Evolutionary conservation across 30 jellyfish, hydroid and myxozoan species (phyloP).

Genomic region (Aurelia sp.): DNA sequence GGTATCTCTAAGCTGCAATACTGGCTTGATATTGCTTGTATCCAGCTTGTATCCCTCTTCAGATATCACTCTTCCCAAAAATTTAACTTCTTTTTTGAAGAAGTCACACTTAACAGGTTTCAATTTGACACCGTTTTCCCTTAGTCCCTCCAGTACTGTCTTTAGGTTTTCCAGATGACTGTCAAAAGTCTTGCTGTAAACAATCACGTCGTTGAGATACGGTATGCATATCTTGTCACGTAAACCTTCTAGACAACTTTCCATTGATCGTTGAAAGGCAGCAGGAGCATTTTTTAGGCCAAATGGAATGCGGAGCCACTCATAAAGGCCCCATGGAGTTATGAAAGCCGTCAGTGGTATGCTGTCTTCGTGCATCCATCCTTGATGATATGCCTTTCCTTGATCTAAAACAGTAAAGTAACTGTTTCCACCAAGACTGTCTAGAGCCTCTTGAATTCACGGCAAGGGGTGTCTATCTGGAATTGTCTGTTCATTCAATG

Average conservation of each 20-base stretch:
- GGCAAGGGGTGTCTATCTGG: constrained; percentile 51
- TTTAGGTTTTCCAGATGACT: constrained; percentile 31
- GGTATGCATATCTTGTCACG: constrained; percentile 60
- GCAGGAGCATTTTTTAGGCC: constrained; percentile 73
- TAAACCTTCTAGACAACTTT: constrained; percentile 14
- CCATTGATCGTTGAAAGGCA: constrained; percentile 52
- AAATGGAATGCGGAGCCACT: constrained; percentile 66
- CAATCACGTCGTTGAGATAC: constrained; percentile 38
- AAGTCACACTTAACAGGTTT: constrained; percentile 34
- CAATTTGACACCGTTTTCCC: constrained; percentile 26
- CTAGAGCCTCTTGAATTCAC: constrained; percentile 27
- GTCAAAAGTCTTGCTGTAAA: constrained; percentile 27
- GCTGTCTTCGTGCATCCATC: constrained; percentile 45
- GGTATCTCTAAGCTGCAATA: constrained; percentile 3
- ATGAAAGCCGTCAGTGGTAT: constrained; percentile 37
- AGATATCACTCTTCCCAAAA: constrained; percentile 23
- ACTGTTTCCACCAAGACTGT: constrained; percentile 25
- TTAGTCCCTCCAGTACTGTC: constrained; percentile 1
- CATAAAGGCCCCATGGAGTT: constrained; percentile 75
- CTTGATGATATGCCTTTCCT: constrained; percentile 42
- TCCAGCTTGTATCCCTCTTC: constrained; percentile 22
- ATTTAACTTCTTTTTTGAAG: constrained; percentile 31
- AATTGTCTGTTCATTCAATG: constrained; percentile 1
- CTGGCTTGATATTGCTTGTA: constrained; percentile 11
- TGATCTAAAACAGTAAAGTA: constrained; percentile 48